Conservation (phyloP, 2,888 invertebrate genomes). For the Carcina quercana region DNA sequence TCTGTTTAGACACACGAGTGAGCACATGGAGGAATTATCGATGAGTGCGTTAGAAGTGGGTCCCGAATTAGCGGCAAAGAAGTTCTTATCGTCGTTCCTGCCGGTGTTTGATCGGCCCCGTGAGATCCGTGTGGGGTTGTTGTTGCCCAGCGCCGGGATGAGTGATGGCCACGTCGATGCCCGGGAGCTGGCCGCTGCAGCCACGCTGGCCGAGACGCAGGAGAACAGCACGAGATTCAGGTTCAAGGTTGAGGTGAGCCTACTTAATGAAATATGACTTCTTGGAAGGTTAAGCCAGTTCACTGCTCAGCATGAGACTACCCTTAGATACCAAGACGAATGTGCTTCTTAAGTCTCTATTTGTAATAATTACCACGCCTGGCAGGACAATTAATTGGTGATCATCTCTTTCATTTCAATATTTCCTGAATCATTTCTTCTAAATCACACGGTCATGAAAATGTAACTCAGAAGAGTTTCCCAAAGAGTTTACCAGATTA, state of each 20-base stretch:
- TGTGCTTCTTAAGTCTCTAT: too few species aligned
- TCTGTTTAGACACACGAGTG: slow-evolving; percentile 27
- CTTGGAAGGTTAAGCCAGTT: too few species aligned
- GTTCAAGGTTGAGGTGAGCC: slow-evolving; percentile 34
- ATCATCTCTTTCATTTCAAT: too few species aligned
- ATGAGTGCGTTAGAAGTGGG: slow-evolving; percentile 13
- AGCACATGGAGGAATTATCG: too few species aligned
- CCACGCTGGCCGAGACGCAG: slow-evolving; percentile 35
- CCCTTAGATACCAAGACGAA: too few species aligned
- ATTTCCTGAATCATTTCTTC: too few species aligned
- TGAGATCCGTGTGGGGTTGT: slow-evolving; percentile 38
- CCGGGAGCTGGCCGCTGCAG: slow-evolving; percentile 36
- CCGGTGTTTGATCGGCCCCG: slow-evolving; percentile 18
- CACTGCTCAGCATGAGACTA: too few species aligned
- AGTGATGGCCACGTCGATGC: slow-evolving; percentile 33
- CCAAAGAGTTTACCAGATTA: too few species aligned
- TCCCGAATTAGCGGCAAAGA: slow-evolving; percentile 3
- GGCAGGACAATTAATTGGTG: too few species aligned
- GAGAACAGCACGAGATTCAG: slow-evolving; percentile 14
- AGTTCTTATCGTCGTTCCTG: background rate
- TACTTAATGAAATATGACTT: background rate
- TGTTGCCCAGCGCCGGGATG: slow-evolving; percentile 24
- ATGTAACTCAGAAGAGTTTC: too few species aligned
- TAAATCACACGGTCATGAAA: too few species aligned
- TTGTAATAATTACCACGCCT: too few species aligned